Conservation (phyloP, 2,888 invertebrate genomes). For the Odontocolon sp. region DNA sequence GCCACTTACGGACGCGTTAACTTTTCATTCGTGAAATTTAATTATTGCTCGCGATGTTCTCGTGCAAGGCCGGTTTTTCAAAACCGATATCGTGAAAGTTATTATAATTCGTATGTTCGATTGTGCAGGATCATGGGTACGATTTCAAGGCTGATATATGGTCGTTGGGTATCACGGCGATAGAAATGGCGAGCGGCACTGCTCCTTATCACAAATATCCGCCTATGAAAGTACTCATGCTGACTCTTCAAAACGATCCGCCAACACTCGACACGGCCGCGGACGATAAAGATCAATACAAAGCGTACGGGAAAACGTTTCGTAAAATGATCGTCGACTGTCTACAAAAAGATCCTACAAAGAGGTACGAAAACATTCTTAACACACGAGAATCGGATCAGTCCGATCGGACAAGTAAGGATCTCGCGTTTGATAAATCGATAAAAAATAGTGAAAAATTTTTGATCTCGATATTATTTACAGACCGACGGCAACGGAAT, state of each 20-base stretch:
- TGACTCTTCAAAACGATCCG: conserved; percentile 98
- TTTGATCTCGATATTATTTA: conserved; percentile 46
- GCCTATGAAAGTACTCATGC: conserved; percentile 99
- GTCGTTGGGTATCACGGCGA: conserved; percentile 98
- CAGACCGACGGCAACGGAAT: conserved; percentile 95
- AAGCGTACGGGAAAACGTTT: conserved; percentile 98
- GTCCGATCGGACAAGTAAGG: not conserved
- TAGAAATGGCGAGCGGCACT: conserved; percentile 99
- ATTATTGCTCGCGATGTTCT: conserved; percentile 22
- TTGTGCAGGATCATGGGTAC: conserved; percentile 93
- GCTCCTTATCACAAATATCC: conserved; percentile 99
- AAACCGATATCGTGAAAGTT: conserved; percentile 57
- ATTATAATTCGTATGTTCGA: conserved; percentile 66
- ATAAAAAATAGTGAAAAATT: not conserved
- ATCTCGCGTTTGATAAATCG: conserved; percentile 1
- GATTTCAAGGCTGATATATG: conserved; percentile 98
- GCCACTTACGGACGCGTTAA: not conserved
- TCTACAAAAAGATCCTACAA: conserved; percentile 96
- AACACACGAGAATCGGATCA: not conserved
- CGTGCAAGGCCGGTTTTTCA: conserved; percentile 34
- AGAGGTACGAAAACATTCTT: conserved; percentile 82
- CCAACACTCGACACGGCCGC: conserved; percentile 97
- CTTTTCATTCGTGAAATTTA: not conserved
- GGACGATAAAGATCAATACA: conserved; percentile 98
- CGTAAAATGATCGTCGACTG: conserved; percentile 98